Base-by-base conservation (phyloP, 2,888 invertebrate species). In the Callosobruchus maculatus region DNA sequence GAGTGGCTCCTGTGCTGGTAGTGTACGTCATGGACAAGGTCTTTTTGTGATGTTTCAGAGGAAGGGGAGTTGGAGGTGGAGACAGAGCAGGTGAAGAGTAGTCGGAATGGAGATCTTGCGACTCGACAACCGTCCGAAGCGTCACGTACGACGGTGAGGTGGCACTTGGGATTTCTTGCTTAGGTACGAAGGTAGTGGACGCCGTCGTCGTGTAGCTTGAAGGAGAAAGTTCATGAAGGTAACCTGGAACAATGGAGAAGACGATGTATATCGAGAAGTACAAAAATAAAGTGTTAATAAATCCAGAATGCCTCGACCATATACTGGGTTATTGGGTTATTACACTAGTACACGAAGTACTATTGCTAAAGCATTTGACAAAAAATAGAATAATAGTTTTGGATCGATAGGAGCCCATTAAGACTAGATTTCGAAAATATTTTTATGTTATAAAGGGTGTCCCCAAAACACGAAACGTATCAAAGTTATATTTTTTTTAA, bases 11-110 rank as follows among this genome's bases (percentile, higher is more conserved):
- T 20, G 95, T 95, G 87, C 95, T 95, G 71, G 95, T 95, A 72
- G 95, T 95, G 86, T 93, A 95, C 84, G 94, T 95, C 93, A 95
- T 94, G 68, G 95, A 90, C 79, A 93, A 89, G 76, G 94, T 94
- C 87, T 94, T 94, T 85, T 91, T 89, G 86, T 89, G 89, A 84
- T 84, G 80, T 49, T 81, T 78, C 13, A 81, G 83, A 26, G 82
- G 79, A 21, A 22, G 68, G 9, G 68, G 68, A 21, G 68, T 68
- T 22, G 70, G 80, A 49, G 81, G 79, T 18, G 81, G 83, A 30
- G 82, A 78, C 68, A 83, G 82, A 70, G 81, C 85, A 85, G 85
- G 86, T 83, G 88, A 87, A 74, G 81, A 81, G 78, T 83, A 89
- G 73, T 85, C 83, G 30, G 81, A 77, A 22, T 82, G 82, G 68